These are phyloP conservation scores for Lordiphosa andalusiaca DNA, from an alignment of 2,888 invertebrate species.

Conservation along the genomic window DNA sequence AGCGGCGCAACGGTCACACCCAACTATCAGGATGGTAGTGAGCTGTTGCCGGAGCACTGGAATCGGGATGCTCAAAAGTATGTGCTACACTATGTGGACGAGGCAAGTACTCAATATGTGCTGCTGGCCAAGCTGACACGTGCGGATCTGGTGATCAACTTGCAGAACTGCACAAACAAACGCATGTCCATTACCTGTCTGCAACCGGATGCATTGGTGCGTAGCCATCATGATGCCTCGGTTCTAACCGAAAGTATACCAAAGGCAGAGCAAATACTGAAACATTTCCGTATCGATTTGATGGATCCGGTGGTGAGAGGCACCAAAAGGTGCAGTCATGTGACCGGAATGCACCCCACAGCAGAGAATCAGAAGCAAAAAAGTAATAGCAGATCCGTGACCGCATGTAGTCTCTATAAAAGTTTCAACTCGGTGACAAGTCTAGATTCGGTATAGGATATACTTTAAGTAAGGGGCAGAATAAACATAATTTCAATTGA, in stretches of 20 bases:
- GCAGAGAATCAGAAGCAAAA: background rate
- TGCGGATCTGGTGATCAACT: slow-evolving; percentile 17
- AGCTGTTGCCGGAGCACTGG: slow-evolving; percentile 16
- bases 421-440: slow-evolving; percentile 1
- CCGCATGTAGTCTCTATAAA: background rate
- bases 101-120: slow-evolving; percentile 2
- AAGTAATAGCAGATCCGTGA: background rate
- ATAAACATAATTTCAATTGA: too few species aligned
- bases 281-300: slow-evolving; percentile 8
- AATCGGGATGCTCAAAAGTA: slow-evolving; percentile 15
- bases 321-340: background rate
- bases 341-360: background rate
- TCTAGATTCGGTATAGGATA: background rate
- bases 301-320: slow-evolving; percentile 17
- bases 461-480: background rate
- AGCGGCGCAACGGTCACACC: too few species aligned
- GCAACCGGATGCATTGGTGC: slow-evolving; percentile 15
- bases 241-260: slow-evolving; percentile 7
- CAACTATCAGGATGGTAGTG: background rate
- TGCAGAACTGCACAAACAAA: slow-evolving; percentile 17
- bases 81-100: slow-evolving; percentile 10
- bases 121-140: slow-evolving; percentile 17
- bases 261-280: background rate
- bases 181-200: slow-evolving; percentile 20
- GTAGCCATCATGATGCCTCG: background rate